Base-by-base conservation (phyloP, 2,888 invertebrate genomes). In the Neoaliturus tenellus region DNA sequence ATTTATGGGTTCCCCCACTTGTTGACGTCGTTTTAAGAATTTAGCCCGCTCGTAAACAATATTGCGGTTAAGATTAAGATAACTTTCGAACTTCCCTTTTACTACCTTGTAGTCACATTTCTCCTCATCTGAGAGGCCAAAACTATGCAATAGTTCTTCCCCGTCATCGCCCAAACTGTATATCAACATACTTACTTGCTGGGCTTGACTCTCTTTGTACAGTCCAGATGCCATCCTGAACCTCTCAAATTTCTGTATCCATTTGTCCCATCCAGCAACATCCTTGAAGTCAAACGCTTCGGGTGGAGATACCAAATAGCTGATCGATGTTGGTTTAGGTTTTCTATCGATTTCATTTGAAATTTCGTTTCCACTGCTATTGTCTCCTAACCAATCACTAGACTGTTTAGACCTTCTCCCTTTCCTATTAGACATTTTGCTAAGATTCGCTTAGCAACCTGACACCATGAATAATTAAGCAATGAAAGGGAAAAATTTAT, bases 151-250 rank as follows among this genome's bases (percentile, higher is more conserved):
- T 62, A 62, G 25, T 23, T 62, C 23, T 23, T 62, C 62, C 25
- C 62, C 62, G 25, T 62, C 62, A 17, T 62, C 62, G 3, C 62
- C 31, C 31, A 62, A 31, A n/a, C 62, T 14, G 14, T 62, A 62
- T 62, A 62, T 62, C n/a, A 62, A 23, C 62, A 62, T 62, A 62
- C 62, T 62, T 17, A 62, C 62, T 62, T 62, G 31, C 3, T 62
- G 31, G 31, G 62, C 31, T 23, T 20, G 25, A 62, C 62, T 62
- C 25, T 62, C 62, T 62, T 62, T 62, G 62, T 62, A 23, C n/a
- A 62, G 62, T 10, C 62, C 62, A 5, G 62, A 62, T 23, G 62
- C 62, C 31, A 62, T 5, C n/a, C 62, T 62, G 25, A 62, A 28
- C 25, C 62, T 62, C 25, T 62, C 62, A 62, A 25, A 62, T 23